Percentiles rank a stretch among this genome's conserved stretches.
Evolutionary conservation across 1,140 invertebrate species (phyloP).

Genomic region (Lordiphosa mommai): DNA sequence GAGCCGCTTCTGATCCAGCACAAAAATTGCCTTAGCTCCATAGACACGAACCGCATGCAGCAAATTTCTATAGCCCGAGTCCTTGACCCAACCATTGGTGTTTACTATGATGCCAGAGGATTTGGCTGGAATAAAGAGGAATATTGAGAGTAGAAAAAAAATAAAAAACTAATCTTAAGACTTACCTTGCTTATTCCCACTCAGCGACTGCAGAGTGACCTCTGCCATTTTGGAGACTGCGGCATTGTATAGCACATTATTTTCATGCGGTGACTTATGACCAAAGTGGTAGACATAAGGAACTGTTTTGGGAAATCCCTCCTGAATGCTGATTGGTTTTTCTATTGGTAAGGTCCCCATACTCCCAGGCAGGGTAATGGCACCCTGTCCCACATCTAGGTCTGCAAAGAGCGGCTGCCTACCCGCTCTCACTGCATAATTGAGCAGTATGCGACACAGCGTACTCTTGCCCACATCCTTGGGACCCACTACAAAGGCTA

Average conservation of each 20-base stretch:
- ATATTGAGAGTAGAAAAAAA: no score
- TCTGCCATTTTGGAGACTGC: conserved; percentile 92
- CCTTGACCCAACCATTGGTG: conserved; percentile 98
- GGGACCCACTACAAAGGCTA: conserved; percentile 95
- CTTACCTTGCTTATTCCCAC: conserved; percentile 91
- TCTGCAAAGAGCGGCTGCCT: conserved; percentile 95
- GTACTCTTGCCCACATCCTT: conserved; percentile 98
- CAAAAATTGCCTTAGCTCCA: conserved; percentile 96
- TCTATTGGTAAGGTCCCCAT: conserved; percentile 94
- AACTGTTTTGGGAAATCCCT: conserved; percentile 94
- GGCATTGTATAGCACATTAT: conserved; percentile 92
- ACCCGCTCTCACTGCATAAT: conserved; percentile 95
- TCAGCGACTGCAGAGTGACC: conserved; percentile 91
- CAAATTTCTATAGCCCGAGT: conserved; percentile 90
- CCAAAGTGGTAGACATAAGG: conserved; percentile 97
- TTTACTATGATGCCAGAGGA: conserved; percentile 98
- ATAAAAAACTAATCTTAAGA: no score
- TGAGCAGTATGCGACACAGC: conserved; percentile 92
- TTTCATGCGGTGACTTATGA: conserved; percentile 88
- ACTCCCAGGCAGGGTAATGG: conserved; percentile 95
- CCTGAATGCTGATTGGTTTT: conserved; percentile 93
- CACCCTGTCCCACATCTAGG: conserved; percentile 97
- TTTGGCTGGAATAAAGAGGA: conserved; percentile 85
- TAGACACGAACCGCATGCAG: conserved; percentile 94
- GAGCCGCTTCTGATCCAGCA: conserved; percentile 97